Percentiles rank a stretch among this genome's conserved stretches.
Conservation (phyloP, 1,140 invertebrate species). For the Caenorhabditis remanei region DNA sequence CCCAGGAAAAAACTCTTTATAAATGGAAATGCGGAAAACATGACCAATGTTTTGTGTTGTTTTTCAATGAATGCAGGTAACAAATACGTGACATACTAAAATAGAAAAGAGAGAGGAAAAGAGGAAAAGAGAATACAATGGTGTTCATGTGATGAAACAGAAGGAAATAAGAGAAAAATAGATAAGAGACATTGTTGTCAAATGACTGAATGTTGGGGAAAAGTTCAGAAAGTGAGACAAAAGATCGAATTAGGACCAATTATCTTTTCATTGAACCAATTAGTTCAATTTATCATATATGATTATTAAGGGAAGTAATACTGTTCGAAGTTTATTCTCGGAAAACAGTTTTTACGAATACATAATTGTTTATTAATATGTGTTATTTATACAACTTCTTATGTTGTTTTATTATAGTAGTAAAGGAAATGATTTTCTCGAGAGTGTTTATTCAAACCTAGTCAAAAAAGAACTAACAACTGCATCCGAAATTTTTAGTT, state of each 20-base stretch:
- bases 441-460: no score
- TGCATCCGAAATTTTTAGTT: no score
- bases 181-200: slow-evolving; percentile 39
- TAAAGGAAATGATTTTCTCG: no score
- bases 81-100: slow-evolving; percentile 6
- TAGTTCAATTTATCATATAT: background rate
- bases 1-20: background rate
- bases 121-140: background rate
- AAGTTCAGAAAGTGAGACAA: background rate
- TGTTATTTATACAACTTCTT: no score
- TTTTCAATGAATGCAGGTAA: background rate
- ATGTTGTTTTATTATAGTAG: no score
- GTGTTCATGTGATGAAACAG: slow-evolving; percentile 27
- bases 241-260: background rate
- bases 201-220: background rate
- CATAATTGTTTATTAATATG: no score
- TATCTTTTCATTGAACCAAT: background rate
- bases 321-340: no score
- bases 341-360: no score
- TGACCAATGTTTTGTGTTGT: background rate
- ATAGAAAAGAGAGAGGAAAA: background rate
- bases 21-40: background rate
- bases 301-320: no score
- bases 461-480: no score
- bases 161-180: background rate